Percentiles rank a stretch among this genome's conserved stretches.
phyloP scores from a whole-genome alignment of 2,113 vertebrate genomes.

The Solea senegalensis region DNA sequence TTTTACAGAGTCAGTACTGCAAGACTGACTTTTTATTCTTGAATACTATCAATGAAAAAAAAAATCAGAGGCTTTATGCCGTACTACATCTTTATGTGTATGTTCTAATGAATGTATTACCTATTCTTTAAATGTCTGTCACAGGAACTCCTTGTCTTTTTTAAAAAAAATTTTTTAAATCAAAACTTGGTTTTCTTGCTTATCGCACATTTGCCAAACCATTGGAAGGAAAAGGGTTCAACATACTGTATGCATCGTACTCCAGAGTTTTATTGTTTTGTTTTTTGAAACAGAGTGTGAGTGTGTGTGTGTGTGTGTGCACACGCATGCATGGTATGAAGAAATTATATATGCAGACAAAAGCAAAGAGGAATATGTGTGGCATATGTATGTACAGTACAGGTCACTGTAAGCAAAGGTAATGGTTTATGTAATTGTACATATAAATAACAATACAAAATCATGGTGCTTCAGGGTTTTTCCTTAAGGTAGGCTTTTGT shows the following conservation, averaged over 20 bases:
- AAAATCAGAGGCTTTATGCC: slow-evolving; percentile 19
- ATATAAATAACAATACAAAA: slow-evolving; percentile 39
- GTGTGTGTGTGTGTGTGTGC: background rate
- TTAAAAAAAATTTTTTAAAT: slow-evolving; percentile 48
- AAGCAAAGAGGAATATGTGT: slow-evolving; percentile 40
- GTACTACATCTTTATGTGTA: slow-evolving; percentile 25
- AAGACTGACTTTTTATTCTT: slow-evolving; percentile 19
- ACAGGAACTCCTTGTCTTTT: slow-evolving; percentile 42
- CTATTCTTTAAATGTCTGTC: slow-evolving; percentile 46
- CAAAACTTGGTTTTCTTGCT: slow-evolving; percentile 26
- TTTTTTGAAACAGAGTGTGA: slow-evolving; percentile 19
- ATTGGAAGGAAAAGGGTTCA: slow-evolving; percentile 1
- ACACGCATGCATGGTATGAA: slow-evolving; percentile 22
- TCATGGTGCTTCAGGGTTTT: slow-evolving; percentile 69
- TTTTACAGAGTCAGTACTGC: slow-evolving; percentile 9
- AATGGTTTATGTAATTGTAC: slow-evolving; percentile 48
- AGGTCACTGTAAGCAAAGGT: slow-evolving; percentile 52
- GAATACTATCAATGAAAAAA: slow-evolving; percentile 6
- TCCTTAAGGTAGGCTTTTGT: slow-evolving; percentile 42
- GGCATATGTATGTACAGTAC: slow-evolving; percentile 56
- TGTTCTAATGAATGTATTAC: slow-evolving; percentile 60
- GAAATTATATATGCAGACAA: slow-evolving; percentile 17
- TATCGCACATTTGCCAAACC: slow-evolving; percentile 49
- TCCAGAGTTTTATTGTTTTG: slow-evolving; percentile 10
- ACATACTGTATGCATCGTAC: background rate